These are phyloP conservation scores for Sinotaia quadrata DNA, from an alignment of 2,888 invertebrate genomes.

Conservation along the genomic window DNA sequence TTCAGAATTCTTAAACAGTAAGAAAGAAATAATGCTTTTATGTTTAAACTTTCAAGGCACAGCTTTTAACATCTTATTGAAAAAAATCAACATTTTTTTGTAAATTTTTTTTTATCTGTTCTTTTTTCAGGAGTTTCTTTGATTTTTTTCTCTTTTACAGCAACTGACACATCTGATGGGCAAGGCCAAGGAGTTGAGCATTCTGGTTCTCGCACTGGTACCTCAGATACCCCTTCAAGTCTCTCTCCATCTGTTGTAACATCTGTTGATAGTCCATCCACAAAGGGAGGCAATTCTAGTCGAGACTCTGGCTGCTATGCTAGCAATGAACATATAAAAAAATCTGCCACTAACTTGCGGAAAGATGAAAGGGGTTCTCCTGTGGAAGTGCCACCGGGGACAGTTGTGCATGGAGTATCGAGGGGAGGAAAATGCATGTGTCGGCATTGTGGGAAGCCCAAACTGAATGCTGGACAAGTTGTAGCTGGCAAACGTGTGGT, in stretches of 20 bases:
- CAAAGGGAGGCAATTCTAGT: conserved; percentile 61
- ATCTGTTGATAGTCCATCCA: conserved; percentile 37
- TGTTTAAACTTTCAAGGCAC: too few species aligned
- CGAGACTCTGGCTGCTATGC: conserved; percentile 71
- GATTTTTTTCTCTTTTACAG: too few species aligned
- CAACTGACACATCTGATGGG: conserved; percentile 39
- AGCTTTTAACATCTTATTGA: too few species aligned
- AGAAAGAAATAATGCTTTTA: too few species aligned
- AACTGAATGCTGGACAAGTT: conserved; percentile 4
- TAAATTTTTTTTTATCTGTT: too few species aligned
- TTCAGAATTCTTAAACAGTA: too few species aligned
- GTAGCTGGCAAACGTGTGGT: conserved; percentile 10
- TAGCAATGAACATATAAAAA: conserved; percentile 62
- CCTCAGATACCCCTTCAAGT: conserved; percentile 48
- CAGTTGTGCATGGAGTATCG: neutral
- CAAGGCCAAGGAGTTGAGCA: conserved; percentile 27
- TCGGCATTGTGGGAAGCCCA: conserved; percentile 39
- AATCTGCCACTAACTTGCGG: conserved; percentile 15
- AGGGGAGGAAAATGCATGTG: conserved; percentile 27
- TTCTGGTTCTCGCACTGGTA: conserved; percentile 26
- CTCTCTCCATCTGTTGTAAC: conserved; percentile 34
- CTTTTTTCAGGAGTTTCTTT: too few species aligned
- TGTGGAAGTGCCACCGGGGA: conserved; percentile 11
- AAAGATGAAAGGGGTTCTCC: too few species aligned
- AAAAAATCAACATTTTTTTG: too few species aligned